Conservation (phyloP, 1,140 invertebrate genomes). For the Lamellibrachia luymesi region DNA sequence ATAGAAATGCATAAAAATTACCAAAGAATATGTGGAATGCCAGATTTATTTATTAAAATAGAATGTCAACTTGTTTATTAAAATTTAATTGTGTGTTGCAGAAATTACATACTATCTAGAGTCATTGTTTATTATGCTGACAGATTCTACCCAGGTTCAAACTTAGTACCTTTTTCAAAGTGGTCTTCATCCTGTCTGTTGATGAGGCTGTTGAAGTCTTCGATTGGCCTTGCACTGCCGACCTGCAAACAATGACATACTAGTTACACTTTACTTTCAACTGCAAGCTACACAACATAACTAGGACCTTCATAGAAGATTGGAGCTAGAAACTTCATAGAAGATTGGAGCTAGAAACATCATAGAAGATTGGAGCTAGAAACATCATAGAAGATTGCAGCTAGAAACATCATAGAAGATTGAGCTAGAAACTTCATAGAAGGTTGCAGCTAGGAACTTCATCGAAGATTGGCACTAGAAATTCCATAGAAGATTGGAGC, state of each 20-base stretch:
- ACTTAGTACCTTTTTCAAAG: slow-evolving; percentile 35
- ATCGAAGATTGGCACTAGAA: neutral
- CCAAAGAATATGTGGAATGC: no score
- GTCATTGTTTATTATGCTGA: neutral
- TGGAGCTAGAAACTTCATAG: neutral
- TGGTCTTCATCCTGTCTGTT: slow-evolving; percentile 46
- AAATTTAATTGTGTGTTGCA: neutral
- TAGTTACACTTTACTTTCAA: neutral
- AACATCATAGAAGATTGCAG: no score
- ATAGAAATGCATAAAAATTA: no score
- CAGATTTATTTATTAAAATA: no score
- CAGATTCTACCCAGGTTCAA: neutral
- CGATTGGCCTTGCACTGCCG: slow-evolving; percentile 53
- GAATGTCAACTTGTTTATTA: neutral
- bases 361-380: no score
- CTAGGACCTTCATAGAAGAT: neutral
- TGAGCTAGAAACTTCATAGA: no score
- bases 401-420: no score
- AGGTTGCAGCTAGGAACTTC: neutral
- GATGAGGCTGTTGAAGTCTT: slow-evolving; percentile 49
- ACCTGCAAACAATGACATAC: slow-evolving; percentile 35
- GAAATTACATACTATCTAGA: neutral
- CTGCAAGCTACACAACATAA: neutral
- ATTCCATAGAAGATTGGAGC: no score
- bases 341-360: neutral